These are phyloP conservation scores for Drosophila pruinosa DNA, from an alignment of 1,140 invertebrate species.

Conservation along the genomic window DNA sequence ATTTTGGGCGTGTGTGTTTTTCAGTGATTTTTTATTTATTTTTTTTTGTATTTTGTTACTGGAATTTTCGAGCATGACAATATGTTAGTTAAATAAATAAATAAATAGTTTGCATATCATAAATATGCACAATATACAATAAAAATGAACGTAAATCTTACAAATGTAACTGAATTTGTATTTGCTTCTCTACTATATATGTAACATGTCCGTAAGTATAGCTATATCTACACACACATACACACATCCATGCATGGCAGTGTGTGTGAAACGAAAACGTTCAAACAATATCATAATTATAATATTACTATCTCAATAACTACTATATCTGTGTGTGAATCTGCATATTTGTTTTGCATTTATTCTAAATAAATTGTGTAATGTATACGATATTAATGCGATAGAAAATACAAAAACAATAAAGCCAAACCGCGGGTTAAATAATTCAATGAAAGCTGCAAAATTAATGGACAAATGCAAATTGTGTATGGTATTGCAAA, in stretches of 20 bases:
- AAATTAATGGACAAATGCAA: slow-evolving; percentile 39
- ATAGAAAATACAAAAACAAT: slow-evolving; percentile 31
- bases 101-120: slow-evolving; percentile 66
- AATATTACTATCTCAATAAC: slow-evolving; percentile 27
- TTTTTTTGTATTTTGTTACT: slow-evolving; percentile 48
- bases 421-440: slow-evolving; percentile 45
- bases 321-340: slow-evolving; percentile 32
- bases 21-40: slow-evolving; percentile 32
- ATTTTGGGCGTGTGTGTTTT: slow-evolving; percentile 29
- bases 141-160: slow-evolving; percentile 49
- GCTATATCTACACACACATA: neutral
- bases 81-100: slow-evolving; percentile 80
- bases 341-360: slow-evolving; percentile 56
- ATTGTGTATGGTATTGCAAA: slow-evolving; percentile 22
- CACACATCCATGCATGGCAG: neutral
- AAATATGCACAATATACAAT: slow-evolving; percentile 43
- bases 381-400: slow-evolving; percentile 25
- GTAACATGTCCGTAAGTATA: neutral
- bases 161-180: slow-evolving; percentile 27
- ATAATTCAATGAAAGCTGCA: slow-evolving; percentile 60
- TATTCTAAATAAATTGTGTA: slow-evolving; percentile 34
- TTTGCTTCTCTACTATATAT: neutral
- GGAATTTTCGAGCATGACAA: slow-evolving; percentile 63
- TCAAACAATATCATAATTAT: slow-evolving; percentile 7
- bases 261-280: neutral